These are phyloP conservation scores for Scelioninae gen. 2 DNA, from an alignment of 2,888 invertebrate species.

Conservation along the genomic window DNA sequence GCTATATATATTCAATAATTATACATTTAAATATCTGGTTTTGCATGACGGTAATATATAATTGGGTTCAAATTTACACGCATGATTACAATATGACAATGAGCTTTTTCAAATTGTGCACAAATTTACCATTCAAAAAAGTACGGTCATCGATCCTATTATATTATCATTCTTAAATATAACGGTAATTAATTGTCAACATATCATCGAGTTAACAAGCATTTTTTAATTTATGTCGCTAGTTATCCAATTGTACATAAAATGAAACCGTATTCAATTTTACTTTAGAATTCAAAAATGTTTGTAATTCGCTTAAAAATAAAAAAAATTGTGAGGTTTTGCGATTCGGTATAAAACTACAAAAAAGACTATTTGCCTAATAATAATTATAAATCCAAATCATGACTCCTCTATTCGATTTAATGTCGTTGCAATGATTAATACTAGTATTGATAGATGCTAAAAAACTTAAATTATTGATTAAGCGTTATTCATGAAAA, in stretches of 20 bases:
- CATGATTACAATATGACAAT: slow-evolving; percentile 50
- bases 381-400: not conserved
- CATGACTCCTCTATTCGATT: not conserved
- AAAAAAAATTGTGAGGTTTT: slow-evolving; percentile 18
- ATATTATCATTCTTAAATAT: slow-evolving; percentile 28
- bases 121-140: slow-evolving; percentile 57
- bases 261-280: too few relatives aligned
- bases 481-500: slow-evolving; percentile 32
- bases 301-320: slow-evolving; percentile 14
- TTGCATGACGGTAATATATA: slow-evolving; percentile 44
- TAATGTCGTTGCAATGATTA: slow-evolving; percentile 41
- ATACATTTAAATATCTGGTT: slow-evolving; percentile 21
- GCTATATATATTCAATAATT: slow-evolving; percentile 7
- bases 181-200: slow-evolving; percentile 28
- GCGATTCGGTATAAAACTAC: slow-evolving; percentile 11
- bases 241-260: too few relatives aligned
- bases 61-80: slow-evolving; percentile 45
- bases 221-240: slow-evolving; percentile 65
- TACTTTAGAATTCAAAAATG: not conserved
- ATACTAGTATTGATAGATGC: slow-evolving; percentile 45
- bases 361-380: slow-evolving; percentile 4
- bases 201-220: slow-evolving; percentile 73
- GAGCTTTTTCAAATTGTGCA: slow-evolving; percentile 42
- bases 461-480: slow-evolving; percentile 35
- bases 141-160: slow-evolving; percentile 70